These are phyloP conservation scores for Lithophane semibrunnea DNA, from an alignment of 2,888 invertebrate genomes.

Conservation along the genomic window DNA sequence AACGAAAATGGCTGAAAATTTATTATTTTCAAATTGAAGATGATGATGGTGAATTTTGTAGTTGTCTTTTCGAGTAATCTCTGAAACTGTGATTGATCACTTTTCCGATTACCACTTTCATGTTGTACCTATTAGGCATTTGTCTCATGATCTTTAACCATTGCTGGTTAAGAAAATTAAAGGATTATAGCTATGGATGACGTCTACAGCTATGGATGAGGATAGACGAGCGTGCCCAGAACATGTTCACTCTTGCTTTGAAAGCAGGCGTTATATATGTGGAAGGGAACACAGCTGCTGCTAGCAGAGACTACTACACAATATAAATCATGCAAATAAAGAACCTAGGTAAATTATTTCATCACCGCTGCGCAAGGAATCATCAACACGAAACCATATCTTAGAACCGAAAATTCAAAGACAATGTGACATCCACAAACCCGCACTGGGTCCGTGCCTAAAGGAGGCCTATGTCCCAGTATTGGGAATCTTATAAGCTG, in stretches of 20 bases:
- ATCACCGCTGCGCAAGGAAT: neutral
- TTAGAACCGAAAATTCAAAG: neutral
- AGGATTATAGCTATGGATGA: too few relatives aligned
- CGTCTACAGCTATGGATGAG: too few relatives aligned
- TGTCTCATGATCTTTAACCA: neutral
- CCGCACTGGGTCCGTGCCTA: too few relatives aligned
- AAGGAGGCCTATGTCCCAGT: neutral
- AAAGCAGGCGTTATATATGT: too few relatives aligned
- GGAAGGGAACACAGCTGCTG: too few relatives aligned
- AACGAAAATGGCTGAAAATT: too few relatives aligned
- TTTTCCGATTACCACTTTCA: neutral
- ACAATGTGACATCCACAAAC: neutral
- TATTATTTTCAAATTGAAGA: neutral
- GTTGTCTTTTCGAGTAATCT: neutral
- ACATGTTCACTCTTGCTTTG: too few relatives aligned
- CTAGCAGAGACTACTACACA: too few relatives aligned
- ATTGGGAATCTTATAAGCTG: neutral
- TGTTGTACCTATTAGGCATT: neutral
- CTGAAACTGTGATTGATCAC: neutral
- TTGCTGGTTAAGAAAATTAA: neutral
- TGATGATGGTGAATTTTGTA: neutral
- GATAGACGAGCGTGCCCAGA: too few relatives aligned
- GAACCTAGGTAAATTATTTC: neutral
- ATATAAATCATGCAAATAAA: neutral
- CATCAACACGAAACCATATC: neutral